A percentile compares a stretch with the other conserved stretches of the same genome.
phyloP scores from a whole-genome alignment of 2,113 vertebrate species.

The Synodontis membranacea region DNA sequence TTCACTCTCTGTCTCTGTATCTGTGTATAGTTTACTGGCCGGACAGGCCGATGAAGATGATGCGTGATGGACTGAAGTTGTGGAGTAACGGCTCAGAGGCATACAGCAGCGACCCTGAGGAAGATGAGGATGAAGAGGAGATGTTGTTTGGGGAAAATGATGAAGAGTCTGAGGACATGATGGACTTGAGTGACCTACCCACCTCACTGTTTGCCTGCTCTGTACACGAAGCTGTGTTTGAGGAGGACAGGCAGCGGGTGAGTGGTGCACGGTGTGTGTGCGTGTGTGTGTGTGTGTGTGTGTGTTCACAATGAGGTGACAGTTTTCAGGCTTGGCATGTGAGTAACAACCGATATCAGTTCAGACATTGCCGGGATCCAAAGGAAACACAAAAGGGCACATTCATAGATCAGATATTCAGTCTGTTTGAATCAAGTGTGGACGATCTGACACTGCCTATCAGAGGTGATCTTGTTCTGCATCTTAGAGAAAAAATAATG shows the following conservation, averaged over 20 bases:
- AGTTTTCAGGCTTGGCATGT: neutral
- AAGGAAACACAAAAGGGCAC: neutral
- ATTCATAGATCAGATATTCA: neutral
- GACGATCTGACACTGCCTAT: neutral
- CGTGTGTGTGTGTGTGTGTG: conserved; percentile 28
- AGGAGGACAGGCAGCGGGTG: conserved; percentile 84
- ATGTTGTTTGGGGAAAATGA: conserved; percentile 91
- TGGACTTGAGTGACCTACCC: conserved; percentile 92
- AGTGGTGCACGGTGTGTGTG: conserved; percentile 44
- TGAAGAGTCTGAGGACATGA: conserved; percentile 87
- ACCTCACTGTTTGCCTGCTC: conserved; percentile 88
- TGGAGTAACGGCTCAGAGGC: conserved; percentile 86
- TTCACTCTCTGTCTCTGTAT: conserved; percentile 9
- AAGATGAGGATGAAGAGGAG: conserved; percentile 80
- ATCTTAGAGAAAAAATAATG: neutral
- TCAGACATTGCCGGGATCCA: neutral
- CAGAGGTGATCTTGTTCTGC: no score
- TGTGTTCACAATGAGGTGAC: neutral
- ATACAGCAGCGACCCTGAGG: conserved; percentile 87
- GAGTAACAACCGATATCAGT: neutral
- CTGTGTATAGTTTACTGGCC: conserved; percentile 27
- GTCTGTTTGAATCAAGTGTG: neutral
- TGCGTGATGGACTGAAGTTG: conserved; percentile 79
- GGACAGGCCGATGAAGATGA: conserved; percentile 67
- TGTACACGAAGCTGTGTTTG: conserved; percentile 85